A percentile compares a stretch with the other conserved stretches of the same genome.
These are phyloP conservation scores for Rhagoletis zephyria DNA, from an alignment of 1,140 invertebrate genomes.

Conservation along the genomic window DNA sequence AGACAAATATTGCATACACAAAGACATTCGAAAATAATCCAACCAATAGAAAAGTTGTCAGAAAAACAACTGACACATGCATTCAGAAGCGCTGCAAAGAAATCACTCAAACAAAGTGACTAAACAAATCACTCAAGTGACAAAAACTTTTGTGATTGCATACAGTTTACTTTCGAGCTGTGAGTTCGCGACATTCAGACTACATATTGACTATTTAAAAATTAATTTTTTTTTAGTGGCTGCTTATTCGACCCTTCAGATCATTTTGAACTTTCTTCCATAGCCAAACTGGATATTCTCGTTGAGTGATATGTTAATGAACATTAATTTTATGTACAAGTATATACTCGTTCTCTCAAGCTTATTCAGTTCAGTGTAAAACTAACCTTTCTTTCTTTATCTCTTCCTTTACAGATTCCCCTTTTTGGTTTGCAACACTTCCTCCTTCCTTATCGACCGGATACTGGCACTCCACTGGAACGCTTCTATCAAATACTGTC, in stretches of 20 bases:
- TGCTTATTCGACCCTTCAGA: too few species aligned
- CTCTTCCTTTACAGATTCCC: constrained; percentile 73
- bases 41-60: neutral
- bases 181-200: too few species aligned
- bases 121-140: neutral
- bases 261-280: too few species aligned
- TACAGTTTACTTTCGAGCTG: too few species aligned
- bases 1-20: neutral
- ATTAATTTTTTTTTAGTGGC: too few species aligned
- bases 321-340: neutral
- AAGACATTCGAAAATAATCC: neutral
- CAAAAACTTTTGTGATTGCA: neutral
- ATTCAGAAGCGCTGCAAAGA: neutral
- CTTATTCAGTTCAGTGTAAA: neutral
- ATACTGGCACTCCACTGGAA: constrained; percentile 78
- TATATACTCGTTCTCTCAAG: neutral
- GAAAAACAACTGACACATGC: neutral
- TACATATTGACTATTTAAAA: too few species aligned
- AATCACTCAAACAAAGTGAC: neutral
- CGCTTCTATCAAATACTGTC: constrained; percentile 83
- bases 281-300: too few species aligned
- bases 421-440: constrained; percentile 86
- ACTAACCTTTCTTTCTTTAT: neutral
- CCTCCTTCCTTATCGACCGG: constrained; percentile 85
- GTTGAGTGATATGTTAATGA: too few species aligned